These are phyloP conservation scores for Littorina saxatilis DNA, from an alignment of 1,140 invertebrate genomes.

Conservation along the genomic window DNA sequence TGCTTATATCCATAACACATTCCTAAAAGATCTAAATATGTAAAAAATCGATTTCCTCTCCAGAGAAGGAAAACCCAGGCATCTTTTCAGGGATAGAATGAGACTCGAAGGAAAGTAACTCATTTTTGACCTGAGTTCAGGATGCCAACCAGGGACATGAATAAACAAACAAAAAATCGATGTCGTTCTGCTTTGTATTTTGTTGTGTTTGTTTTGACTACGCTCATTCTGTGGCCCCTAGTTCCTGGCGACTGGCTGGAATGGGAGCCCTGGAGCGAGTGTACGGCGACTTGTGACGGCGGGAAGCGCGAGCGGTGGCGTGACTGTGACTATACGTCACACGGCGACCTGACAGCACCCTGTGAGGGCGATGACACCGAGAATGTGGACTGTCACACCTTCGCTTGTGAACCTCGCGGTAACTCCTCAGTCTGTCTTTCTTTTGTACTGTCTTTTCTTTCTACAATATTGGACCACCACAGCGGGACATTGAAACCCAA, in stretches of 20 bases:
- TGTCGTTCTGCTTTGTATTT: too few relatives aligned
- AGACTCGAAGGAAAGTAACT: too few relatives aligned
- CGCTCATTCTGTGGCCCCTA: conserved; percentile 28
- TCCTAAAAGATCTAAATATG: too few relatives aligned
- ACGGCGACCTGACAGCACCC: conserved; percentile 63
- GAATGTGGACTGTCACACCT: conserved; percentile 56
- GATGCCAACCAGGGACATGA: too few relatives aligned
- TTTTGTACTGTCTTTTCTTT: neutral
- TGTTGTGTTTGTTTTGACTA: neutral
- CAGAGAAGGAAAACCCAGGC: too few relatives aligned
- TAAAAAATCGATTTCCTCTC: too few relatives aligned
- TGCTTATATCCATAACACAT: too few relatives aligned
- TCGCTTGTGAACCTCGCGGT: conserved; percentile 54
- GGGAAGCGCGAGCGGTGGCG: conserved; percentile 83
- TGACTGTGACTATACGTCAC: conserved; percentile 61
- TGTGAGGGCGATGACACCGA: conserved; percentile 50
- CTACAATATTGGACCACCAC: too few relatives aligned
- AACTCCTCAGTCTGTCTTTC: conserved; percentile 5
- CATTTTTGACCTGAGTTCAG: too few relatives aligned
- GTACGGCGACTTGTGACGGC: conserved; percentile 92
- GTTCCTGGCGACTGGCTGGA: conserved; percentile 67
- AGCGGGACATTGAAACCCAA: too few relatives aligned
- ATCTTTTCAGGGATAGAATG: too few relatives aligned
- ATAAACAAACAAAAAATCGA: too few relatives aligned
- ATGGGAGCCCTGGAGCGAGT: conserved; percentile 88